Evolutionary conservation across 2,113 vertebrate species (phyloP).

Genomic region (Antennarius striatus): DNA sequence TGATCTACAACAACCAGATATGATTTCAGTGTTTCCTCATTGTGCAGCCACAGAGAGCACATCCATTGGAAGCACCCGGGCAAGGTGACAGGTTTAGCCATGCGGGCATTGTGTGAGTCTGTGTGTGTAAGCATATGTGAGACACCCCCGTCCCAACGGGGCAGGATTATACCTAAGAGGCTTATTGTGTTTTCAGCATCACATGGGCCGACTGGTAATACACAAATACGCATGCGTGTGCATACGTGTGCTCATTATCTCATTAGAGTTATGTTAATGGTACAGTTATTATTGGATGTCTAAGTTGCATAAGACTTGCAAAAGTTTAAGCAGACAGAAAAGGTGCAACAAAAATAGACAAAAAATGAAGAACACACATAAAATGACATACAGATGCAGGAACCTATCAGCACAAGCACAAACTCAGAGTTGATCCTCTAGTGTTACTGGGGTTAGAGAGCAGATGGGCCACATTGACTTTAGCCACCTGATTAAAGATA

Average conservation of each 20-base stretch:
- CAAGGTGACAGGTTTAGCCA: slow-evolving; percentile 22
- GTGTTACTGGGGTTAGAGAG: slow-evolving; percentile 52
- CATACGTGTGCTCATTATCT: slow-evolving; percentile 27
- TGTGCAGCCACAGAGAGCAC: too few relatives aligned
- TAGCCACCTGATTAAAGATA: slow-evolving; percentile 71
- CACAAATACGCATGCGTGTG: slow-evolving; percentile 1
- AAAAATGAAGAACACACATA: not conserved
- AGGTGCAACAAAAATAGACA: not conserved
- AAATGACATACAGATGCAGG: not conserved
- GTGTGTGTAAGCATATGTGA: slow-evolving; percentile 10
- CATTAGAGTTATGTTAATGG: slow-evolving; percentile 44
- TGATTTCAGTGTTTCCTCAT: too few relatives aligned
- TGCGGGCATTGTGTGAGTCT: slow-evolving; percentile 17
- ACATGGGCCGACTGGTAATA: slow-evolving; percentile 59
- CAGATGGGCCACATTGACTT: slow-evolving; percentile 75
- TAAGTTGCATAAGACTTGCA: slow-evolving; percentile 26
- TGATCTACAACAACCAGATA: too few relatives aligned
- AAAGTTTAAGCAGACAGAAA: not conserved
- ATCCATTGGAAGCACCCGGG: slow-evolving; percentile 1
- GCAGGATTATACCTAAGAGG: slow-evolving; percentile 77
- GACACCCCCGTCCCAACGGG: slow-evolving; percentile 46
- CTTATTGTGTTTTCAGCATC: slow-evolving; percentile 77
- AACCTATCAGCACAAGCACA: not conserved
- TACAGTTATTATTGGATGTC: slow-evolving; percentile 43
- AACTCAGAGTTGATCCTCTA: slow-evolving; percentile 2